Evolutionary conservation across 2,888 invertebrate genomes (phyloP), one percentile per base, ranked within the genome.

Genomic region (Ophion costatus): DNA sequence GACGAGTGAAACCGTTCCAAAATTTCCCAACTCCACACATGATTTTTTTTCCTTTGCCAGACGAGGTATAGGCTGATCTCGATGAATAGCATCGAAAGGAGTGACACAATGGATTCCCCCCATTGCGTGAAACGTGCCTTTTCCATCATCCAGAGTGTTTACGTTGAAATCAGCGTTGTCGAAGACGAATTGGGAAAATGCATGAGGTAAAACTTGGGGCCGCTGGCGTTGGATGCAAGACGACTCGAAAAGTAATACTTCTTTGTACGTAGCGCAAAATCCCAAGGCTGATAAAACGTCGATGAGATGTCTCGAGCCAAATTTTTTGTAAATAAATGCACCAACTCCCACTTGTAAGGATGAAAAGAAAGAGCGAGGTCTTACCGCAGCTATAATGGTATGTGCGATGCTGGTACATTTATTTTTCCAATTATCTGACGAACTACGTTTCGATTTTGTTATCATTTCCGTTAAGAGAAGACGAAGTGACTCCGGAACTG

Each of bases 321-420:
- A 84, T 81, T 85, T 87, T 80, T 66, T 82, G 51, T 85, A 80
- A 22, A n/a, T n/a, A n/a, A n/a, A n/a, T n/a, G n/a, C n/a, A n/a
- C n/a, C n/a, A n/a, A n/a, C n/a, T n/a, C 82, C 82, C 11, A 86
- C 22, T 51, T 69, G 82, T 14, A 86, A 10, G 24, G 90, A 87
- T 76, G 91, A 92, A 85, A 88, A 86, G 85, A 91, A 92, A 78
- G 90, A 89, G 84, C 90, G 86, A 77, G 90, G 90, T 82, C 91
- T 63, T 29, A 33, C n/a, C n/a, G n/a, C n/a, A n/a, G n/a, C n/a
- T n/a, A n/a, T n/a, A n/a, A n/a, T n/a, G n/a, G n/a, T n/a, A n/a
- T n/a, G n/a, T n/a, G n/a, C n/a, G n/a, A n/a, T n/a, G n/a, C n/a
- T n/a, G n/a, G n/a, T n/a, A n/a, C n/a, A n/a, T n/a, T n/a, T n/a